These are phyloP conservation scores for Cephalopterus ornatus DNA, from an alignment of 2,113 vertebrate species.

Conservation along the genomic window DNA sequence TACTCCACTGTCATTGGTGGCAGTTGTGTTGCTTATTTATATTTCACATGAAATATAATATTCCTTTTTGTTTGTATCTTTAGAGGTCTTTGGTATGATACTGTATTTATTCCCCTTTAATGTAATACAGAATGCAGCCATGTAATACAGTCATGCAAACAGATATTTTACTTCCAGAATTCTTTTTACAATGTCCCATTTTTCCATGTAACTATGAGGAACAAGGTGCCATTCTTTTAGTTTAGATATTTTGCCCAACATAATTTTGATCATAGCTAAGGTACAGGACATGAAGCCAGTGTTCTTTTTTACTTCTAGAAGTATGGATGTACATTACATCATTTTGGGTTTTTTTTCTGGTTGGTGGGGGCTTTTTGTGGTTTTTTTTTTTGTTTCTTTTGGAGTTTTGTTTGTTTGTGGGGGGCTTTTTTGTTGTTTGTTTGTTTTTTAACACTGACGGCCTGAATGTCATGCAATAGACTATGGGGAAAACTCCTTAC, in stretches of 20 bases:
- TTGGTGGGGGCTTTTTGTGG: too few species aligned
- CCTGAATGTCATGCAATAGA: neutral
- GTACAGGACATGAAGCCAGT: neutral
- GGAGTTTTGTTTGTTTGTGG: neutral
- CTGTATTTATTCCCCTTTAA: neutral
- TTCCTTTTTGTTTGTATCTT: neutral
- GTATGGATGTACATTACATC: neutral
- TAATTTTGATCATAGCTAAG: neutral
- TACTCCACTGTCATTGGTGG: neutral
- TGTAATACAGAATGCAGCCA: neutral
- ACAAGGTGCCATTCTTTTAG: neutral
- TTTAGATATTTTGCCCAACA: neutral
- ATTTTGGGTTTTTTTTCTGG: too few species aligned
- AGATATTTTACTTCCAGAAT: neutral
- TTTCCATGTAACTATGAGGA: neutral
- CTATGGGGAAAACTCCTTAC: neutral
- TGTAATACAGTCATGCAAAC: neutral
- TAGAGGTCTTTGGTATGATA: neutral
- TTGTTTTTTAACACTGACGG: neutral
- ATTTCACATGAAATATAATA: neutral
- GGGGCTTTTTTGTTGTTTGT: neutral
- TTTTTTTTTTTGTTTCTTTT: neutral
- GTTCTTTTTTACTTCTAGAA: neutral
- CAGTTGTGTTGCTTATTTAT: neutral
- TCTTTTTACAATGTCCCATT: neutral